Evolutionary conservation across 2,113 vertebrate species (phyloP), one percentile per base, ranked within the genome.

Genomic region (Salvator merianae): DNA sequence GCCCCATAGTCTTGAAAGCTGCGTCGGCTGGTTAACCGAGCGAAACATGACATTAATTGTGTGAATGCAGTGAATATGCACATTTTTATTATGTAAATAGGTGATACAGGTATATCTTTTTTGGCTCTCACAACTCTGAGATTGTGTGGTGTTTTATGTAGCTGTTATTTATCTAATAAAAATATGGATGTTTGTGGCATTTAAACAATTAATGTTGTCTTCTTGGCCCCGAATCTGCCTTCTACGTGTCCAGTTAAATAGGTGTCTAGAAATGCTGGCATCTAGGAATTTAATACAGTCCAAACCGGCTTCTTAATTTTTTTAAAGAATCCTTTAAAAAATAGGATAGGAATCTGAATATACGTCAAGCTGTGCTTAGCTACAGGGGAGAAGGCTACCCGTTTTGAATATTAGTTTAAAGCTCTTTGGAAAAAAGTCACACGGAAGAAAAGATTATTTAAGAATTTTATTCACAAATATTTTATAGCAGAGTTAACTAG

Each of bases 151-250:
- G n/a, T 69, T 69, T 30, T n/a, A 38, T 30, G 40, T 43, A 40
- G n/a, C 50, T 59, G 18, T 36, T 73, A 16, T 62, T 74, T 43
- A 82, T 59, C 63, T 74, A 74, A 40, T n/a, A 82, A 50, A 65
- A 47, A 69, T 32, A 4, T 74, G 71, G 24, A 13, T n/a, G 32
- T 40, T 50, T 65, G 30, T 13, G 72, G 53, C 53, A 63, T 73
- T 73, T 28, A n/a, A 22, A 13, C 28, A 32, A 62, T 43, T 73
- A 63, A 73, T n/a, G 30, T 40, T 10, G 24, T n/a, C 9, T 16
- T 73, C 30, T 74, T 82, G 50, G 26, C 32, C 47, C 47, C 14
- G 20, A 0, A 14, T 59, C 82, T 63, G 30, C 75, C 66, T 81
- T 77, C 75, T 38, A 47, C 8, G 75, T 8, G 30, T 47, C 38